phyloP scores from a whole-genome alignment of 2,113 vertebrate genomes.

The Osmerus mordax region DNA sequence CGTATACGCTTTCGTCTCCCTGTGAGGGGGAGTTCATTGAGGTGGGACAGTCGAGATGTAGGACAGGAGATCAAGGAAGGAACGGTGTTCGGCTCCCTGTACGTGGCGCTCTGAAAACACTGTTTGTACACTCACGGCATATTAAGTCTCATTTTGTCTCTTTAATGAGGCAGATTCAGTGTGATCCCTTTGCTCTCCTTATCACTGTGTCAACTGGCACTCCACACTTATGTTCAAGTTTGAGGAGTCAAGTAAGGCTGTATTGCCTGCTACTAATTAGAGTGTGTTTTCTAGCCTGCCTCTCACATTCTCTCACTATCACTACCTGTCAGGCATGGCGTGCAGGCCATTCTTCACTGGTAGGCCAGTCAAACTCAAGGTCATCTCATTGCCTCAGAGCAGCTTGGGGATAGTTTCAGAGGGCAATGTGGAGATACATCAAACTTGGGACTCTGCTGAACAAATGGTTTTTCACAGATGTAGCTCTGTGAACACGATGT shows the following conservation, averaged over 20 bases:
- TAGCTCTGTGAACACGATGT: too few relatives aligned
- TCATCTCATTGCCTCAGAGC: slow-evolving; percentile 1
- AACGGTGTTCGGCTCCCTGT: too few relatives aligned
- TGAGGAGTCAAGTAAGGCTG: slow-evolving; percentile 1
- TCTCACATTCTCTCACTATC: not conserved
- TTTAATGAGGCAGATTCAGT: not conserved
- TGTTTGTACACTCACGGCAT: too few relatives aligned
- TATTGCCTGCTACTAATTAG: not conserved
- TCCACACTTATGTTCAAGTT: not conserved
- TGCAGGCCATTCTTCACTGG: not conserved
- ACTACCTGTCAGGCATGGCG: not conserved
- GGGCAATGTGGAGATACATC: too few relatives aligned
- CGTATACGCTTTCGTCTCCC: not conserved
- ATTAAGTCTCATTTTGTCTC: too few relatives aligned
- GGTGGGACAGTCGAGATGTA: slow-evolving; percentile 1
- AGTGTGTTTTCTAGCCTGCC: not conserved
- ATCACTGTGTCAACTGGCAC: not conserved
- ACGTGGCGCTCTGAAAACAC: too few relatives aligned
- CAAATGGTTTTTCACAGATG: too few relatives aligned
- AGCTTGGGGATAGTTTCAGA: not conserved
- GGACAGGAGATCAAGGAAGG: not conserved
- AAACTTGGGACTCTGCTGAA: too few relatives aligned
- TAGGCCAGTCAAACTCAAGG: not conserved
- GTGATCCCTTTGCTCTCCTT: not conserved
- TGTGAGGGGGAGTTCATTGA: slow-evolving; percentile 12